phyloP scores from a whole-genome alignment of 2,888 invertebrate species.

The Conops quadrifasciatus region DNA sequence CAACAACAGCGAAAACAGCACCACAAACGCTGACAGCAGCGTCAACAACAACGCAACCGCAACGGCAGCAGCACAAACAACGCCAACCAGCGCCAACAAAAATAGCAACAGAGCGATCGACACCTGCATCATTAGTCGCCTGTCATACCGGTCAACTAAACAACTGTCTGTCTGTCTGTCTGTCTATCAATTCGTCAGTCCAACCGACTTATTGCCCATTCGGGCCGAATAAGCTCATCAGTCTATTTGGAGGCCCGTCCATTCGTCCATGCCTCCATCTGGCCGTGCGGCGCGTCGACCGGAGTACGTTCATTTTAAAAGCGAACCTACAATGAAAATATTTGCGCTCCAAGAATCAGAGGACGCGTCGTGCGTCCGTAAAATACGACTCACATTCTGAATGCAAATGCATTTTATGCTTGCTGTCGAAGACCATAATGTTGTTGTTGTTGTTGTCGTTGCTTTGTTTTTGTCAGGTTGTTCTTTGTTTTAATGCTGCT shows the following conservation, averaged over 20 bases:
- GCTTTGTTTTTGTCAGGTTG: not conserved
- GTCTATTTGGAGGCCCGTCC: not conserved
- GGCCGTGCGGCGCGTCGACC: not conserved
- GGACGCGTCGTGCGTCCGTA: constrained; percentile 6
- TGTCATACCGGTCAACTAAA: constrained; percentile 17
- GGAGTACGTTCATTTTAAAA: constrained; percentile 25
- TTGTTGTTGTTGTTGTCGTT: not conserved
- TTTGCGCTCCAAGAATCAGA: constrained; percentile 11
- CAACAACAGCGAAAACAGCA: constrained; percentile 2
- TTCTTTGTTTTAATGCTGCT: too few relatives aligned
- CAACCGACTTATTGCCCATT: too few relatives aligned
- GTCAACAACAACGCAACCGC: not conserved
- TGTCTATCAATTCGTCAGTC: constrained; percentile 5
- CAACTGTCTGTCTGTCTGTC: not conserved
- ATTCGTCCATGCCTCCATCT: not conserved
- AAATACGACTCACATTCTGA: constrained; percentile 23
- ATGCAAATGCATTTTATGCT: constrained; percentile 6
- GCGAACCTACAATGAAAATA: constrained; percentile 14
- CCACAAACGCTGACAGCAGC: constrained; percentile 5
- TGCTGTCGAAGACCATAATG: not conserved
- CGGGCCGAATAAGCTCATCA: not conserved
- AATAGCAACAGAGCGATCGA: constrained; percentile 1
- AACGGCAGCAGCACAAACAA: not conserved
- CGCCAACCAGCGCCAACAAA: not conserved
- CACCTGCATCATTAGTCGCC: constrained; percentile 35